Evolutionary conservation across 2,113 vertebrate species (phyloP), one percentile per base, ranked within the genome.

Genomic region (Mesoclemmys tuberculata): DNA sequence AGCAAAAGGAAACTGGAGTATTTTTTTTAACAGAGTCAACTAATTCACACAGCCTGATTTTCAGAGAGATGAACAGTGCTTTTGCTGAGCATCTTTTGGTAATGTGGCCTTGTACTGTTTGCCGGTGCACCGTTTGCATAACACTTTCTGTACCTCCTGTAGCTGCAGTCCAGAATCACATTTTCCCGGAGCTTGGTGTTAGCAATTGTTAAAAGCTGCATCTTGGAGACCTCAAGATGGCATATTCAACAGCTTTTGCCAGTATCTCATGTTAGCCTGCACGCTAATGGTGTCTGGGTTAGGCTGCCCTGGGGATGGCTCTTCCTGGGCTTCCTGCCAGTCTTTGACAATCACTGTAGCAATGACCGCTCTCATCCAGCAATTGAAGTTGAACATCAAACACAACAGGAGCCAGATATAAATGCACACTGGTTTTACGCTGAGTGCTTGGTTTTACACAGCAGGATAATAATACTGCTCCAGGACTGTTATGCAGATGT

Each of bases 31-130:
- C 82, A 94, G 92, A 85, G 92, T 87, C 77, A 95, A 93, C 86
- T 92, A 90, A 93, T 95, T 97, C 90, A 94, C 35, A 80, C 38
- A 87, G 78, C 85, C 96, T 94, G 88, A 75, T 90, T 88, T 97
- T 97, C 95, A 95, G 94, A 97, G 92, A 74, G 54, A 87, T 95
- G 92, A 79, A 92, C 64, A 26, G 2, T 0, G 92, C 46, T 95
- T 87, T 96, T 97, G 85, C 96, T 95, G 87, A 88, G 85, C 93
- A 94, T 95, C 85, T 95, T 95, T 91, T 95, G 74, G 89, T 84
- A n/a, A 38, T 75, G 97, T 95, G 94, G 90, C 95, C 52, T 80
- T 74, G 82, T 90, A 85, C n/a, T n/a, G n/a, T n/a, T n/a, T n/a
- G n/a, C 56, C 87, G 92, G 68, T 0, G 7, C 77, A 71, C 3